These are phyloP conservation scores for Acronicta leporina DNA, from an alignment of 2,888 invertebrate species.

Conservation along the genomic window DNA sequence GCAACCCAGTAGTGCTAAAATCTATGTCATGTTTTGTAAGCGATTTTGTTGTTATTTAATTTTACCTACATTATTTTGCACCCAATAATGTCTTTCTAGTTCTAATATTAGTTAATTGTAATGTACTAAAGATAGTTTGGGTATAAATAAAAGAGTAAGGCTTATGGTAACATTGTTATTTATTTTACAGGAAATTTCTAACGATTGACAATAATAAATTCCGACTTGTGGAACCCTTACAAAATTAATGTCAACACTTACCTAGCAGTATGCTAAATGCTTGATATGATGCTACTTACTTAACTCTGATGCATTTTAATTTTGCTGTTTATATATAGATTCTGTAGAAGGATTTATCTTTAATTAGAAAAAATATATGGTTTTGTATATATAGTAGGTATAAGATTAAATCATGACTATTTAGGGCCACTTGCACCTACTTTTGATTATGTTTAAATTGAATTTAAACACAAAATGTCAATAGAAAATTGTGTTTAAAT, in stretches of 20 bases:
- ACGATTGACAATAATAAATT: conserved; percentile 87
- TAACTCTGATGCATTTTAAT: conserved; percentile 68
- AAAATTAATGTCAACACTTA: conserved; percentile 88
- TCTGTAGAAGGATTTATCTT: conserved; percentile 45
- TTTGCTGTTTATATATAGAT: conserved; percentile 52
- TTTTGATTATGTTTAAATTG: too few species aligned
- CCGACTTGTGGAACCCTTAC: conserved; percentile 82
- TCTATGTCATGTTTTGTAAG: conserved; percentile 41
- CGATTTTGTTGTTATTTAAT: conserved; percentile 43
- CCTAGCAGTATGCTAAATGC: conserved; percentile 79
- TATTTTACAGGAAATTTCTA: conserved; percentile 87
- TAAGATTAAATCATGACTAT: conserved; percentile 34
- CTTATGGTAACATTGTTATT: conserved; percentile 87
- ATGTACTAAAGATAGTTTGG: conserved; percentile 39
- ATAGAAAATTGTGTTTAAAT: too few species aligned
- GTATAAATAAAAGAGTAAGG: conserved; percentile 68
- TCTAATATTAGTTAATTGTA: conserved; percentile 32
- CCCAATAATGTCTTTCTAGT: conserved; percentile 17
- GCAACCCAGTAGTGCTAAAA: conserved; percentile 34
- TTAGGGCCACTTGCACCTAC: too few species aligned
- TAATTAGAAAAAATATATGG: conserved; percentile 44
- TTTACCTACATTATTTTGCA: conserved; percentile 31
- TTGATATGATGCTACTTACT: conserved; percentile 84
- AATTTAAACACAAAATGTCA: too few species aligned
- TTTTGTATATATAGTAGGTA: conserved; percentile 25